phyloP scores from a whole-genome alignment of 2,797 vertebrate species.

The Bufotes viridis region DNA sequence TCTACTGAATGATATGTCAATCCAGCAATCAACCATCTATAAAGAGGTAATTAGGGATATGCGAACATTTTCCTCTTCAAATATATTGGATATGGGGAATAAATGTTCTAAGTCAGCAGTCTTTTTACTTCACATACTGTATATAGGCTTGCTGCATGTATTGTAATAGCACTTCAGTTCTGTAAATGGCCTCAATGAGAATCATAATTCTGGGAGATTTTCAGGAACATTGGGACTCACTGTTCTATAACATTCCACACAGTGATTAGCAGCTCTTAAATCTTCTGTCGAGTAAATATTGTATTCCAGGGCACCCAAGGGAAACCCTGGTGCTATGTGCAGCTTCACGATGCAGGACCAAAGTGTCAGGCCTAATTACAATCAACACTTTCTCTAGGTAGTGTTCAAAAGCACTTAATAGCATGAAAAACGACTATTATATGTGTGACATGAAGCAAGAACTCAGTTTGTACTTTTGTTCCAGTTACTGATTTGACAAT shows the following conservation, averaged over 20 bases:
- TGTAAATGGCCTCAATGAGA: conserved; percentile 2
- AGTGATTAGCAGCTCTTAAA: conserved; percentile 72
- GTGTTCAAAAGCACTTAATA: conserved; percentile 67
- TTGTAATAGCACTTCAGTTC: neutral
- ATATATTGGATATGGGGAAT: neutral
- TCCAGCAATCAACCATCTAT: neutral
- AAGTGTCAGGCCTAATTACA: conserved; percentile 76
- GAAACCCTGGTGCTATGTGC: conserved; percentile 71
- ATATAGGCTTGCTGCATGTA: neutral
- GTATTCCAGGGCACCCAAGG: conserved; percentile 69
- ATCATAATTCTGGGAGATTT: conserved; percentile 49
- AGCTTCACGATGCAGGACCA: conserved; percentile 71
- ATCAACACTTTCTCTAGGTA: conserved; percentile 72
- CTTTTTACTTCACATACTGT: neutral
- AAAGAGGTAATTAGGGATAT: neutral
- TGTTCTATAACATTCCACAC: conserved; percentile 61
- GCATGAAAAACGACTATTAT: conserved; percentile 59
- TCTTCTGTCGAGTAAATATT: conserved; percentile 77
- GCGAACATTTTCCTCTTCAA: neutral
- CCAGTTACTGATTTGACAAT: conserved; percentile 60
- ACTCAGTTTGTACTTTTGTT: conserved; percentile 61
- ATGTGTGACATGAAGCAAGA: conserved; percentile 57
- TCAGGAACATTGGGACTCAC: conserved; percentile 51
- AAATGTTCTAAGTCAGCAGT: neutral
- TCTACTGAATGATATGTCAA: neutral